phyloP scores from a whole-genome alignment of 2,797 vertebrate species.

The Glossophaga mutica region DNA sequence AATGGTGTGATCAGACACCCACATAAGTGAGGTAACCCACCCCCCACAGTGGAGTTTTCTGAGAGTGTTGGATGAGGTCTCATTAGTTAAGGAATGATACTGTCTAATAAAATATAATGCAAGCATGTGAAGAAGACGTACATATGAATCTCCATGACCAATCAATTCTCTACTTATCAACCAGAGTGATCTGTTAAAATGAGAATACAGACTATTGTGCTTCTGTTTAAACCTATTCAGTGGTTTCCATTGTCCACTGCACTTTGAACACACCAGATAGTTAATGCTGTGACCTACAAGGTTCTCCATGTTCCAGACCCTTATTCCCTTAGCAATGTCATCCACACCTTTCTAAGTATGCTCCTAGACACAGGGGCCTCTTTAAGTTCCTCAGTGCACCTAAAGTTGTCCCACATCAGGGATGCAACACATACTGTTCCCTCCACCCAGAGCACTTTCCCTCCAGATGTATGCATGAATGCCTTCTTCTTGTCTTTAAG shows the following conservation, averaged over 20 bases:
- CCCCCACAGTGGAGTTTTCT: background rate
- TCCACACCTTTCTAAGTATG: background rate
- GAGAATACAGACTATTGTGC: background rate
- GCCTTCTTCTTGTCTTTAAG: background rate
- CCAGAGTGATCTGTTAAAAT: background rate
- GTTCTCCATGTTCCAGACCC: background rate
- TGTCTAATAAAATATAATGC: background rate
- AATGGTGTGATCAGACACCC: background rate
- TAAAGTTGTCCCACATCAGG: background rate
- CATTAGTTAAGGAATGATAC: background rate
- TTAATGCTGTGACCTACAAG: background rate
- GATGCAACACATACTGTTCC: background rate
- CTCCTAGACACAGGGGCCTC: background rate
- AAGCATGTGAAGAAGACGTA: background rate
- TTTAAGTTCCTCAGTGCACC: background rate
- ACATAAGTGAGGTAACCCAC: background rate
- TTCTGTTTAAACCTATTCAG: background rate
- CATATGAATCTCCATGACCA: background rate
- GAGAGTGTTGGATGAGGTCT: background rate
- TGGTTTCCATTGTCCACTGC: background rate
- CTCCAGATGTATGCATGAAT: background rate
- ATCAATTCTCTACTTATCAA: background rate
- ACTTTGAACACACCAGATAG: background rate
- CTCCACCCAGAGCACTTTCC: background rate
- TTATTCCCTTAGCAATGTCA: background rate